Evolutionary conservation across 2,797 vertebrate genomes (phyloP).

Genomic region (Avahi laniger): DNA sequence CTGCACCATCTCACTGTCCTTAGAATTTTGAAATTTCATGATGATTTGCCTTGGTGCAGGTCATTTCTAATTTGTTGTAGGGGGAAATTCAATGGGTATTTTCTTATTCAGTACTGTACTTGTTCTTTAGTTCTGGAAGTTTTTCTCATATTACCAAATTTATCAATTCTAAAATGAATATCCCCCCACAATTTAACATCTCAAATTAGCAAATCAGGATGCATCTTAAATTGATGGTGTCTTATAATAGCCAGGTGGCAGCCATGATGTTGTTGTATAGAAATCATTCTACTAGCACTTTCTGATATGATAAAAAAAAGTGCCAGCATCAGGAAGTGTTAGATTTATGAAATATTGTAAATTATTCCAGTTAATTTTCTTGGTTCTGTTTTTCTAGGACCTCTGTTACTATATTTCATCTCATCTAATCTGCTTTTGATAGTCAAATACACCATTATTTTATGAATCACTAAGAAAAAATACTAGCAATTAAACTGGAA

Average conservation of each 20-base stretch:
- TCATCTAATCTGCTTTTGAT: not conserved
- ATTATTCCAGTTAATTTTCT: not conserved
- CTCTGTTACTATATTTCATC: not conserved
- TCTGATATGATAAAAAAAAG: not conserved
- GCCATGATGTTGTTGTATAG: not conserved
- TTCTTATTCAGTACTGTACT: not conserved
- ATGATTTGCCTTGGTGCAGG: not conserved
- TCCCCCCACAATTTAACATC: not conserved
- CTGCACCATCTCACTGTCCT: not conserved
- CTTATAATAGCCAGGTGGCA: not conserved
- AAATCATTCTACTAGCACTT: not conserved
- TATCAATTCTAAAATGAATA: not conserved
- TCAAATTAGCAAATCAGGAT: not conserved
- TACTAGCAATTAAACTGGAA: not conserved
- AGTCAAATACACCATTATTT: not conserved
- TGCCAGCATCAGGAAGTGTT: not conserved
- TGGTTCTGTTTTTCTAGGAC: not conserved
- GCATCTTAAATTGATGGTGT: not conserved
- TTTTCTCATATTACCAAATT: not conserved
- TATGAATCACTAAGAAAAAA: conserved; percentile 6
- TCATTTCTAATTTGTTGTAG: not conserved
- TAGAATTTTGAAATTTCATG: not conserved
- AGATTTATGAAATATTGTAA: not conserved
- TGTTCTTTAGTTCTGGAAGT: not conserved
- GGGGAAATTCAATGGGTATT: not conserved